Conservation (phyloP, 2,888 invertebrate species). For the Pelosia muscerda region DNA sequence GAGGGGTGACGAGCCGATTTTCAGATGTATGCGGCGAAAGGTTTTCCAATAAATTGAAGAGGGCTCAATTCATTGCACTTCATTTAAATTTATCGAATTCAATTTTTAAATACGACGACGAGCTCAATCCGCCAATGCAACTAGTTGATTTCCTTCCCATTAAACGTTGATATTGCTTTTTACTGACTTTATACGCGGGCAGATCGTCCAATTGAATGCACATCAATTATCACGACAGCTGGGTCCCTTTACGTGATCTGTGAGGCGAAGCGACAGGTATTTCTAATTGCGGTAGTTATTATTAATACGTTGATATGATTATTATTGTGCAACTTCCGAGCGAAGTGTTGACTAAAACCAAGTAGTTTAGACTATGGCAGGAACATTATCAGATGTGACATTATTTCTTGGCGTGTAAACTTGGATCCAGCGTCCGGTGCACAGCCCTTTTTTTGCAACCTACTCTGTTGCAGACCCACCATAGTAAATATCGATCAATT, state of each 20-base stretch:
- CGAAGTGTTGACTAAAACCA: neutral
- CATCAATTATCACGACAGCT: neutral
- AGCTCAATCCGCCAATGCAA: neutral
- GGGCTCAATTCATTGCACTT: neutral
- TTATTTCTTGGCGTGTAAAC: neutral
- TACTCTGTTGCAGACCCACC: no score
- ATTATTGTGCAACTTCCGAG: no score
- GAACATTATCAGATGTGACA: neutral
- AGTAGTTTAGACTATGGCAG: neutral
- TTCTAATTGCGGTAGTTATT: no score
- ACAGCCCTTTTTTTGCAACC: no score
- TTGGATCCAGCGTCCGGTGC: no score
- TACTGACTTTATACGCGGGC: neutral
- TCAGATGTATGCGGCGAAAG: slow-evolving; percentile 33
- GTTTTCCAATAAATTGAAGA: slow-evolving; percentile 28
- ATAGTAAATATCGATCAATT: no score
- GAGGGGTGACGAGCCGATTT: slow-evolving; percentile 31
- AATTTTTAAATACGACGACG: neutral
- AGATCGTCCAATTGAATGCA: neutral
- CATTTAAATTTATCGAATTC: neutral
- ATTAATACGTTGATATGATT: neutral
- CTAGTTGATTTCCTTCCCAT: neutral
- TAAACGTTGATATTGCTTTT: neutral
- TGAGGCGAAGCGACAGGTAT: neutral
- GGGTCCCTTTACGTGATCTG: neutral